These are phyloP conservation scores for Chrysopilus asiliformis DNA, from an alignment of 2,888 invertebrate species.

Conservation along the genomic window DNA sequence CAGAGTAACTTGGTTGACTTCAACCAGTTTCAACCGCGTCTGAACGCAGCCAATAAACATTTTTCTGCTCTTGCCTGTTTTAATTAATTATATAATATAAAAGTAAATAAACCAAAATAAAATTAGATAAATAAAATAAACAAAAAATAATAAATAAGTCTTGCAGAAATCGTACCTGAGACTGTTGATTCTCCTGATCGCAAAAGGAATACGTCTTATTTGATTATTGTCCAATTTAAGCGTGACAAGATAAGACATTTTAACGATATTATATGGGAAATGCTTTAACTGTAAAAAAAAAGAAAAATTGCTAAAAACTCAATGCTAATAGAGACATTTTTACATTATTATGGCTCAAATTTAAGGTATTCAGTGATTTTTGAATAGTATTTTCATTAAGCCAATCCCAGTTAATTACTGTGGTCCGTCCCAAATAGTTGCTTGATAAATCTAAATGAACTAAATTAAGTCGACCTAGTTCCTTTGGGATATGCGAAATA, in stretches of 20 bases:
- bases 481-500: conserved; percentile 53
- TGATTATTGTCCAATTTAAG: conserved; percentile 51
- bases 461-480: conserved; percentile 51
- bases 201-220: conserved; percentile 46
- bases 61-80: too few relatives aligned
- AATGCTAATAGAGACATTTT: conserved; percentile 5
- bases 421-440: conserved; percentile 47
- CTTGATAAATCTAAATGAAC: conserved; percentile 47
- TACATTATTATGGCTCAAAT: conserved; percentile 50
- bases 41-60: too few relatives aligned
- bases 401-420: conserved; percentile 50
- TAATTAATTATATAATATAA: not conserved
- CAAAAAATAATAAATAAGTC: too few relatives aligned
- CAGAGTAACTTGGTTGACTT: too few relatives aligned
- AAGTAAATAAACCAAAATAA: not conserved
- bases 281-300: conserved; percentile 21
- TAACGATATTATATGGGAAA: conserved; percentile 50
- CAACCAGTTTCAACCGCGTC: too few relatives aligned
- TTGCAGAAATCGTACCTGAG: too few relatives aligned
- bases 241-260: conserved; percentile 45
- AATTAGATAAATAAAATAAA: not conserved
- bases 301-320: conserved; percentile 2
- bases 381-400: conserved; percentile 41
- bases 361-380: conserved; percentile 43
- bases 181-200: conserved; percentile 52